Base-by-base conservation (phyloP, 64 coral and sea anemone species). In the Trachythela sp. region DNA sequence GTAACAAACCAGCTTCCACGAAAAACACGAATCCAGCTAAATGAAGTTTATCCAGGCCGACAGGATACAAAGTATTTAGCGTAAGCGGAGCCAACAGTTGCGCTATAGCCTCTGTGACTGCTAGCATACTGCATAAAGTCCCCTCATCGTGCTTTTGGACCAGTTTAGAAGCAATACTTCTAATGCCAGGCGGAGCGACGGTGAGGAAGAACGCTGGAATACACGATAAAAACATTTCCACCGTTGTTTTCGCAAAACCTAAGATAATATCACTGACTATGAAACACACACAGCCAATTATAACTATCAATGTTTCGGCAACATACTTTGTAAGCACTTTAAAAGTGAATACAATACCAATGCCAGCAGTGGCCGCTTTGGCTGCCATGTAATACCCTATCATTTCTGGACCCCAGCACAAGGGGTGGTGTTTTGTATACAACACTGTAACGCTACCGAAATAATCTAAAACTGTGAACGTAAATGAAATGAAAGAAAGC, bases 401-500 rank as follows among this genome's bases (percentile, higher is more conserved):
- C 56, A 26, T n/a, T 2, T 64, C 56, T 8, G 56, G 24, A 27
- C 56, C 56, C 56, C 56, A 64, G 24, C 56, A 64, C 56, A 64
- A 64, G 8, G 56, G 56, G 22, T 20, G 56, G 26, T 64, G 56
- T 64, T 64, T 64, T 64, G 26, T 27, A 27, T 64, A 64, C 1
- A 64, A 27, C 15, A 64, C 20, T 64, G 56, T 64, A 27, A 64
- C 56, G 26, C 56, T 64, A 26, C 56, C 56, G 22, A 64, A 64
- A 64, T 64, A 64, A 64, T 64, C 56, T n/a, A 64, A 64, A 26
- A 64, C 56, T n/a, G 56, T 64, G 56, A 64, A 64, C 56, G 26
- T 20, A 27, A 64, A 64, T 64, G 20, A 20, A 64, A 64, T 22
- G 8, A 64, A 20, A 20, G 26, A 64, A 64, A 64, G 56, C 26